Conservation (phyloP, 30 jellyfish, hydroid and myxozoan species). For the Sanderia malayensis region DNA sequence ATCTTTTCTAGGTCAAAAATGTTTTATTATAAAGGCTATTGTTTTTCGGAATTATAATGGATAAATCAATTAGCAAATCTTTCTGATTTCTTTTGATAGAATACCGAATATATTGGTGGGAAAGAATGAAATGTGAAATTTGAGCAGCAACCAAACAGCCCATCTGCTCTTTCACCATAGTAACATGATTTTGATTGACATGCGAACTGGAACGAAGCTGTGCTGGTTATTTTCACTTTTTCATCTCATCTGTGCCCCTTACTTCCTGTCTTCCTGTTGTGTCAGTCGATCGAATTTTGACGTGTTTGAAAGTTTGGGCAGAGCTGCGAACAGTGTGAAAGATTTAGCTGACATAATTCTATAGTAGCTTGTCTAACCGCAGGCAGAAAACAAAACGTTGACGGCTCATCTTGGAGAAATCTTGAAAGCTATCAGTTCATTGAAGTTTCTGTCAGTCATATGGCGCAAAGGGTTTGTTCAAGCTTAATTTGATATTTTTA, state of each 20-base stretch:
- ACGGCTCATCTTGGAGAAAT: conserved; percentile 79
- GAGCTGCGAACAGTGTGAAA: conserved; percentile 86
- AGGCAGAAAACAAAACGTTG: conserved; percentile 84
- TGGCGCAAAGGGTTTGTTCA: conserved; percentile 87
- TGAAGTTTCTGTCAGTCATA: conserved; percentile 67
- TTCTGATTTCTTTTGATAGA: not conserved
- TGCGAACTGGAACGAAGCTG: conserved; percentile 64
- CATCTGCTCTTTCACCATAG: conserved; percentile 66
- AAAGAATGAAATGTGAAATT: conserved; percentile 9
- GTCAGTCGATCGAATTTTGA: too few species aligned
- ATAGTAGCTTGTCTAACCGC: conserved; percentile 88
- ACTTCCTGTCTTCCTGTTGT: conserved; percentile 67
- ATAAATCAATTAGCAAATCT: conserved; percentile 3
- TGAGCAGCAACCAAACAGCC: conserved; percentile 51
- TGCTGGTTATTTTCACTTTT: conserved; percentile 55
- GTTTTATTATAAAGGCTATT: not conserved
- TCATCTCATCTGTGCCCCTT: too few species aligned
- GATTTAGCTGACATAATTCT: conserved; percentile 88
- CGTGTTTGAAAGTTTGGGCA: conserved; percentile 74
- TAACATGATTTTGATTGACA: conserved; percentile 74
- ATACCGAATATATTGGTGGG: not conserved
- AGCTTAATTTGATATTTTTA: conserved; percentile 25
- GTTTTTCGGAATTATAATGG: not conserved
- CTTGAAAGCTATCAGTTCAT: conserved; percentile 69
- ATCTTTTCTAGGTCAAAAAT: not conserved